Conservation (phyloP, 2,113 vertebrate species). For the Paradoxurus hermaphroditus region DNA sequence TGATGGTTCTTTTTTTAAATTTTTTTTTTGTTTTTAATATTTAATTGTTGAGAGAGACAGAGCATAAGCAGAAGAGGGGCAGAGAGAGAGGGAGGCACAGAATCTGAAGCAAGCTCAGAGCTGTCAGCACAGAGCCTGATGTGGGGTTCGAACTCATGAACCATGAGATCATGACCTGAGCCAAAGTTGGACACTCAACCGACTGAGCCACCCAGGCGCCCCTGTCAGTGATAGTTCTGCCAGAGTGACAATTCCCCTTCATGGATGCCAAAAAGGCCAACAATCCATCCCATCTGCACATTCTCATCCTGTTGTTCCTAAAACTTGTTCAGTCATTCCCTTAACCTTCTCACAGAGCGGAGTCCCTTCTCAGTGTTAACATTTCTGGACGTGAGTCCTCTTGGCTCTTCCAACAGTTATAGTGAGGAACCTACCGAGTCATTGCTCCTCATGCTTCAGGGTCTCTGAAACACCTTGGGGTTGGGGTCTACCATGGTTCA, state of each 20-base stretch:
- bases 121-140: no score
- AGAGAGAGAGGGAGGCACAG: no score
- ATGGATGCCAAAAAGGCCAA: not conserved
- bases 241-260: not conserved
- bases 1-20: not conserved
- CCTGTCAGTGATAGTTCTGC: not conserved
- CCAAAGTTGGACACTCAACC: no score
- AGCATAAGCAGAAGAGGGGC: no score
- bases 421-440: not conserved
- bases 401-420: not conserved
- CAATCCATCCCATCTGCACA: not conserved
- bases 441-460: rapidly evolving
- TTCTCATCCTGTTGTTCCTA: not conserved
- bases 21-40: no score
- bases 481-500: not conserved
- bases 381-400: not conserved
- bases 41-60: no score
- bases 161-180: no score
- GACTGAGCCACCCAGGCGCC: no score
- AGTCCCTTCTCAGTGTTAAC: not conserved
- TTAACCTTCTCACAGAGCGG: not conserved
- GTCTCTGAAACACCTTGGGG: not conserved
- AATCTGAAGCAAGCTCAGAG: no score
- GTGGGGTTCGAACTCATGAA: no score
- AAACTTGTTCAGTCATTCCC: not conserved